Conservation (phyloP, 2,113 vertebrate genomes). For the Scortum barcoo region DNA sequence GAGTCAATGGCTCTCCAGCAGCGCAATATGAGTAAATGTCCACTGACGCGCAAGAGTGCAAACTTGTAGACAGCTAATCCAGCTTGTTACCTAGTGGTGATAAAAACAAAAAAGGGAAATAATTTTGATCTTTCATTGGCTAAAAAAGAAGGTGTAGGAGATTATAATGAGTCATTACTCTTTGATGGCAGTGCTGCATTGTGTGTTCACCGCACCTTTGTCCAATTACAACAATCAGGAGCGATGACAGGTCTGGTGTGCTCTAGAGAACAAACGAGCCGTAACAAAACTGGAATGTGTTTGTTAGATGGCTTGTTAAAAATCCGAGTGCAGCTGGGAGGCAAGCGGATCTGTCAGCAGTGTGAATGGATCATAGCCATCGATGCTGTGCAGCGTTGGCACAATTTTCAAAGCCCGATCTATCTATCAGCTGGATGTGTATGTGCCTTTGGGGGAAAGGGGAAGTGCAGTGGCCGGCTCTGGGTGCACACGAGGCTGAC, state of each 20-base stretch:
- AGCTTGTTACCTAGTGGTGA: not conserved
- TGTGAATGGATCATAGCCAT: slow-evolving; percentile 51
- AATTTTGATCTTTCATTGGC: not conserved
- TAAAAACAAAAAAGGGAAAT: not conserved
- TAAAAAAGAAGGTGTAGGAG: not conserved
- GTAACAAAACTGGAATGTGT: slow-evolving; percentile 42
- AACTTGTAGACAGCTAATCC: not conserved
- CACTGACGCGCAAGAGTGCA: not conserved
- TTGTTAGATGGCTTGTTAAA: slow-evolving; percentile 51
- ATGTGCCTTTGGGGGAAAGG: slow-evolving; percentile 29
- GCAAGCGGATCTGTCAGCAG: slow-evolving; percentile 44
- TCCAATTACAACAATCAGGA: slow-evolving; percentile 27
- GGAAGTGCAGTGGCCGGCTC: not conserved
- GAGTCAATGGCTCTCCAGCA: not conserved
- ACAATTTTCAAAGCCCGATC: slow-evolving; percentile 59
- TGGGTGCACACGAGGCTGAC: not conserved
- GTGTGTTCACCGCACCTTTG: slow-evolving; percentile 20
- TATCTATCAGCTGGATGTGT: slow-evolving; percentile 28
- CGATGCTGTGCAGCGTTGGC: slow-evolving; percentile 43
- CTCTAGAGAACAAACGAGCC: slow-evolving; percentile 42
- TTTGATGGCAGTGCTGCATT: not conserved
- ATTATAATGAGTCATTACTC: slow-evolving; percentile 25
- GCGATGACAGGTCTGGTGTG: not conserved
- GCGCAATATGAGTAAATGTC: not conserved
- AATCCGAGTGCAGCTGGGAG: slow-evolving; percentile 25